Evolutionary conservation across 2,113 vertebrate species (phyloP).

Genomic region (Ammodytes dubius): DNA sequence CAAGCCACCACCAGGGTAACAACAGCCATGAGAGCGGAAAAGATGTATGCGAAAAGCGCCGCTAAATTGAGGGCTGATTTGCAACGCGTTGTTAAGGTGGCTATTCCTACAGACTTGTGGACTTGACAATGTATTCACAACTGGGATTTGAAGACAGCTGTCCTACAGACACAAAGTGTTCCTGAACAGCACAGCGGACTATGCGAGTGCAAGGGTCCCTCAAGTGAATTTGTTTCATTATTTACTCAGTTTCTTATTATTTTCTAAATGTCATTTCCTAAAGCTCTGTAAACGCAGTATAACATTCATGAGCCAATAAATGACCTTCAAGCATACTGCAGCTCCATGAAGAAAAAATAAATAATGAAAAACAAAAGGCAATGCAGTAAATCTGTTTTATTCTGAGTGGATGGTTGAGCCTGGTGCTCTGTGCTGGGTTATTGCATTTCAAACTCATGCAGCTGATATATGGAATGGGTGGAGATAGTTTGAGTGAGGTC

Average conservation of each 20-base stretch:
- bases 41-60: too few species aligned
- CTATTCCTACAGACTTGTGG: too few species aligned
- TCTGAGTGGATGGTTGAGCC: constrained; percentile 53
- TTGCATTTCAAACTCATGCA: constrained; percentile 52
- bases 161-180: too few species aligned
- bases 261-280: constrained; percentile 52
- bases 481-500: constrained; percentile 57
- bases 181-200: not conserved
- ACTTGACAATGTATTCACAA: too few species aligned
- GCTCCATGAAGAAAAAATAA: not conserved
- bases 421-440: constrained; percentile 44
- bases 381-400: constrained; percentile 67
- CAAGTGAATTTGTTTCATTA: not conserved
- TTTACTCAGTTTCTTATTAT: not conserved
- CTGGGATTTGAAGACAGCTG: too few species aligned
- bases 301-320: constrained; percentile 63
- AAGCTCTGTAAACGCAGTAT: constrained; percentile 39
- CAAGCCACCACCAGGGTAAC: too few species aligned
- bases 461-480: constrained; percentile 56
- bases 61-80: too few species aligned
- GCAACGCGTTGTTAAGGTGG: too few species aligned
- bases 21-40: too few species aligned
- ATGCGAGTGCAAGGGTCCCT: not conserved
- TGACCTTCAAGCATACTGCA: constrained; percentile 57
- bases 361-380: constrained; percentile 48